Evolutionary conservation across 2,113 vertebrate species (phyloP).

Genomic region (Choloepus hoffmanni): DNA sequence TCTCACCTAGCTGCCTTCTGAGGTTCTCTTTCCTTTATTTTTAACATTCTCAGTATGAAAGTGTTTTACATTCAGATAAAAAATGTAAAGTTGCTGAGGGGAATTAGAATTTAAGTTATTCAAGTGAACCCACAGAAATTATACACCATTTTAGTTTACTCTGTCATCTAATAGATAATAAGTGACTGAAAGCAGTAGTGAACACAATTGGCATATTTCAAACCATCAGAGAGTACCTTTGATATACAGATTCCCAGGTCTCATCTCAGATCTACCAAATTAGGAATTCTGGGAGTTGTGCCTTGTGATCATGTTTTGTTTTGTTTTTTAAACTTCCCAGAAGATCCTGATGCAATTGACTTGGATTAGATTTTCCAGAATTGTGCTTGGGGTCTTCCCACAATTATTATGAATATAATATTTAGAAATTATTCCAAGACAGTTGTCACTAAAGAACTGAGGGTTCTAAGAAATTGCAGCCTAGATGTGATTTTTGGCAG

Average conservation of each 20-base stretch:
- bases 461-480: not conserved
- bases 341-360: not conserved
- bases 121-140: constrained; percentile 16
- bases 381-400: not conserved
- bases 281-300: not conserved
- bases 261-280: not conserved
- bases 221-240: not conserved
- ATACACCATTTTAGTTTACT: not conserved
- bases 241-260: not conserved
- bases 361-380: constrained; percentile 1
- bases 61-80: not conserved
- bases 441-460: not conserved
- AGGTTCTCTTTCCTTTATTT: not conserved
- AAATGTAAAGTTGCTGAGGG: not conserved
- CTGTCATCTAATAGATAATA: not conserved
- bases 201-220: not conserved
- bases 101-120: constrained; percentile 37
- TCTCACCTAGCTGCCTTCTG: no score
- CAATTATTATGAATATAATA: not conserved
- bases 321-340: not conserved
- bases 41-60: constrained; percentile 24
- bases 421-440: constrained; percentile 6
- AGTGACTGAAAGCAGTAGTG: not conserved
- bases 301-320: not conserved
- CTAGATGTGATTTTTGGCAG: not conserved